Evolutionary conservation across 2,113 vertebrate genomes (phyloP).

Genomic region (Murina feae): DNA sequence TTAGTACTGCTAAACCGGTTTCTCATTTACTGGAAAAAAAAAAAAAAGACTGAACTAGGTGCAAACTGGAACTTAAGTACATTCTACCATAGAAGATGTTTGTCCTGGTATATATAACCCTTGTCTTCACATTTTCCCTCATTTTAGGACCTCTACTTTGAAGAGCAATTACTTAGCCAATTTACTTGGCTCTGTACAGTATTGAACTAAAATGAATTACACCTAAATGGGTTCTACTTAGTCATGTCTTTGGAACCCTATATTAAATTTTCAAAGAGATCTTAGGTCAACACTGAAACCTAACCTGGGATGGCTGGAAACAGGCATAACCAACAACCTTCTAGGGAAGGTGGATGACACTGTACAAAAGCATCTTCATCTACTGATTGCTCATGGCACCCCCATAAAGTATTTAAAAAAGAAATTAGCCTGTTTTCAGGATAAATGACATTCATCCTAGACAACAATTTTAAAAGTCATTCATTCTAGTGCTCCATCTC

Average conservation of each 20-base stretch:
- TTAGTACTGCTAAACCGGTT: background rate
- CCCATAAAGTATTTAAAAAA: constrained; percentile 45
- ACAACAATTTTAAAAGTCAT: background rate
- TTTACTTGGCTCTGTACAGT: constrained; percentile 2
- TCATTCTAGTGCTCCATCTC: background rate
- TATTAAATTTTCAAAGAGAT: constrained; percentile 16
- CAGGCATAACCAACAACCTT: background rate
- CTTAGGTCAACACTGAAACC: background rate
- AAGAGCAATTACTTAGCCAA: background rate
- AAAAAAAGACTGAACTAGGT: background rate
- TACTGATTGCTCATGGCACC: constrained; percentile 38
- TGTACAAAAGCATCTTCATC: constrained; percentile 57
- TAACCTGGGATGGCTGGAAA: background rate
- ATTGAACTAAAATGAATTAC: constrained; percentile 24
- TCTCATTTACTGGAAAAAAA: background rate
- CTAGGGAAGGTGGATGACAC: constrained; percentile 7
- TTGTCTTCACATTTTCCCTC: background rate
- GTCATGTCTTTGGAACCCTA: constrained; percentile 11
- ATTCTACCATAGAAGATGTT: background rate
- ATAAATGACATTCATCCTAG: constrained; percentile 20
- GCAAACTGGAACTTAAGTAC: background rate
- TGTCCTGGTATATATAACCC: background rate
- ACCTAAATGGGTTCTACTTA: constrained; percentile 7
- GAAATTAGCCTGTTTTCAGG: constrained; percentile 30
- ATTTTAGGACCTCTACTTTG: background rate